Evolutionary conservation across 2,888 invertebrate genomes (phyloP), one percentile per base, ranked within the genome.

Genomic region (Lasius platythorax): DNA sequence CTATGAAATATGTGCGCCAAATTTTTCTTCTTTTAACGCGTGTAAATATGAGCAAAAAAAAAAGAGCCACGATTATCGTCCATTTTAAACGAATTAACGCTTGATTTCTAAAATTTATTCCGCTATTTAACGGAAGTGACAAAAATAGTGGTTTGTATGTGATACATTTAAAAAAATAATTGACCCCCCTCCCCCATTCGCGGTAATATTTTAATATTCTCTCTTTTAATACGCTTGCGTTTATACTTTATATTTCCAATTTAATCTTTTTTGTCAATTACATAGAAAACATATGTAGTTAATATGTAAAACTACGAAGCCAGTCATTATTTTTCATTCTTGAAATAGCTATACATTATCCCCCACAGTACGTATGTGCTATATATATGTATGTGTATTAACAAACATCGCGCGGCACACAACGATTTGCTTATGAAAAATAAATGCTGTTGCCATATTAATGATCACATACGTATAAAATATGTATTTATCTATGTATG

Each of bases 391-490:
- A 43, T 9, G 67, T 15, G n/a, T 56, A 30, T 67, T 56, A 78
- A 67, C 40, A n/a, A 56, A 56, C 3, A 56, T 8, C 37, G 40
- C 56, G 8, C 40, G 53, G 40, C 37, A 28, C 28, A n/a, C 28
- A 28, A 28, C 66, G 12, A 53, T 18, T 23, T 50, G 1, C 40
- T 78, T 43, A 9, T 56, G 40, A 68, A 68, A 78, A 67, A 43
- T 78, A 78, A 68, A 78, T 68, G 78, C 28, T 43, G 15, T 40
- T 28, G 15, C 15, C 9, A 43, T 67, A 56, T 68, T 66, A 30
- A 78, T 30, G 30, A 58, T 30, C 40, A 6, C 18, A 40, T 28
- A 40, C 5, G 40, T 6, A 50, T 50, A 18, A 67, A 78, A 56
- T 43, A 33, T 15, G 5, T 15, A 30, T 53, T 56, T 56, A n/a